A percentile compares a stretch with the other conserved stretches of the same genome.
Conservation (phyloP, 2,113 vertebrate species). For the Indri indri region DNA sequence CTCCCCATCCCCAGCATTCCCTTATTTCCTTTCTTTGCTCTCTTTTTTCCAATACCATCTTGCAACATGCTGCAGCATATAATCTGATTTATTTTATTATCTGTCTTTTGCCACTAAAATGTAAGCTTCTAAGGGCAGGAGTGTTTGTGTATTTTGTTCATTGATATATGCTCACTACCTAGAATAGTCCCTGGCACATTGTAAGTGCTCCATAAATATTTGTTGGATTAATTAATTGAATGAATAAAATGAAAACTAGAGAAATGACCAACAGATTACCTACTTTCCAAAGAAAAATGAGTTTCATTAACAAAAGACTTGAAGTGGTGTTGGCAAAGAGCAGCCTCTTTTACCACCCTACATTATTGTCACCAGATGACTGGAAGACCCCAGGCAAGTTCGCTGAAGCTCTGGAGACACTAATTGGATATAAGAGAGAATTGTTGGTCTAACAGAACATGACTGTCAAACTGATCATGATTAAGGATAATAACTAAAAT, state of each 20-base stretch:
- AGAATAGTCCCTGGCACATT: not conserved
- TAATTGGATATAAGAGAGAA: not conserved
- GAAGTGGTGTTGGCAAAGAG: not conserved
- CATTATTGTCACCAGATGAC: not conserved
- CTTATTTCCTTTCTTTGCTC: not conserved
- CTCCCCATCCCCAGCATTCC: not conserved
- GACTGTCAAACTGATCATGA: not conserved
- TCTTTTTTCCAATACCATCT: not conserved
- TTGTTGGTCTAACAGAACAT: not conserved
- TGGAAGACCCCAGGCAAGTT: not conserved
- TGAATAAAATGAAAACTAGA: slow-evolving; percentile 25
- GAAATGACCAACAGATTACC: not conserved
- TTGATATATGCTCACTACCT: not conserved
- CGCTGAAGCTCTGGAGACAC: not conserved
- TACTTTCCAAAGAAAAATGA: not conserved
- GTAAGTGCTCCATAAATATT: not conserved
- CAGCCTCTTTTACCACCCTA: not conserved
- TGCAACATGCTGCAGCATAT: not conserved
- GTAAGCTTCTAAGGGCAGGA: not conserved
- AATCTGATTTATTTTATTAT: not conserved
- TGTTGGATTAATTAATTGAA: not conserved
- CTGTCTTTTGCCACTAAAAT: not conserved
- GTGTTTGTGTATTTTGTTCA: slow-evolving; percentile 6
- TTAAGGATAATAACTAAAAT: slow-evolving; percentile 7
- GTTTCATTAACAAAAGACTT: not conserved